phyloP scores from a whole-genome alignment of 2,797 vertebrate genomes.

The Platalea minor region DNA sequence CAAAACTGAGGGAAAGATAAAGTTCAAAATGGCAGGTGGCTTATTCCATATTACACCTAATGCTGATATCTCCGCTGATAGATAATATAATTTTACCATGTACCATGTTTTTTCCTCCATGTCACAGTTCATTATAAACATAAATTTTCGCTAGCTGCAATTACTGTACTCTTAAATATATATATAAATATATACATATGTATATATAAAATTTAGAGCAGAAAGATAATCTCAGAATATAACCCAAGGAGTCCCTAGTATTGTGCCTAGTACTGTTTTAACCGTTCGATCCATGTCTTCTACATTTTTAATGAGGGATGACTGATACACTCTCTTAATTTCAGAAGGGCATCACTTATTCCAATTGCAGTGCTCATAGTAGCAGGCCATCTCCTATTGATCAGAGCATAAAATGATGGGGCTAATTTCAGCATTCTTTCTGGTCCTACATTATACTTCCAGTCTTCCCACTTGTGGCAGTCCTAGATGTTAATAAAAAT shows the following conservation, averaged over 20 bases:
- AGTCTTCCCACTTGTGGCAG: background rate
- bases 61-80: background rate
- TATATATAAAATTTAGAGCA: background rate
- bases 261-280: background rate
- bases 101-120: background rate
- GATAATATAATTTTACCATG: background rate
- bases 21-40: background rate
- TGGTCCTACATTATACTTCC: background rate
- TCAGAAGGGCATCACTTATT: background rate
- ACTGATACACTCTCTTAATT: background rate
- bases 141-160: background rate
- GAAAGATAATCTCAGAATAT: background rate
- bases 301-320: background rate
- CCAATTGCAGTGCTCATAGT: background rate
- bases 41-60: background rate
- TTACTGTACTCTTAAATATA: background rate
- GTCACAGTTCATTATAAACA: background rate
- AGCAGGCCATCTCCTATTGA: background rate
- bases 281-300: background rate
- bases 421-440: background rate
- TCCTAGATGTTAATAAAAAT: background rate
- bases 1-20: background rate
- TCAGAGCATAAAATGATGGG: background rate
- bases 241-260: background rate
- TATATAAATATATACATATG: too few species aligned